These are phyloP conservation scores for Crossocerus cetratus DNA, from an alignment of 2,888 invertebrate genomes.

Conservation along the genomic window DNA sequence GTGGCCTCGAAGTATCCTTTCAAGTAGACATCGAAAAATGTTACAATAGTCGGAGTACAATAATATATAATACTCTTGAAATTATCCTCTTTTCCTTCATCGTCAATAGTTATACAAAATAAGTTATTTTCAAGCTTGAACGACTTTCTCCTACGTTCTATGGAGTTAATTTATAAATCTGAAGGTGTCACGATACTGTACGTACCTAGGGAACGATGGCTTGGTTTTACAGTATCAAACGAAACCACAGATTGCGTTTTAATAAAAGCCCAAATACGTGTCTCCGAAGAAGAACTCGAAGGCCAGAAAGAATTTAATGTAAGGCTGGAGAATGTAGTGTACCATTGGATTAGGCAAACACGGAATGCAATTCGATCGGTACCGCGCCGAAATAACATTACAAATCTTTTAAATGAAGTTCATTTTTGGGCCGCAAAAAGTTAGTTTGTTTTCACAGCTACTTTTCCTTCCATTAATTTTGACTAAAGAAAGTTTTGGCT, in stretches of 20 bases:
- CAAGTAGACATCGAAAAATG: not conserved
- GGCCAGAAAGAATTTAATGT: constrained; percentile 50
- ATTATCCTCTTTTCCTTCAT: constrained; percentile 21
- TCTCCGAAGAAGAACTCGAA: constrained; percentile 10
- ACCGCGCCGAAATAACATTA: constrained; percentile 42
- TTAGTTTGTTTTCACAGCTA: constrained; percentile 57
- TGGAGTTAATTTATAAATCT: constrained; percentile 78
- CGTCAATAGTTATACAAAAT: constrained; percentile 68
- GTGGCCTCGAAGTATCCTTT: constrained; percentile 67
- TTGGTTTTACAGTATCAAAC: constrained; percentile 34
- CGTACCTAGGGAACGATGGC: constrained; percentile 78
- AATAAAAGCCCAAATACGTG: constrained; percentile 10
- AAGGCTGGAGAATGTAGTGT: constrained; percentile 66
- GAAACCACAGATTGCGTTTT: too few relatives aligned
- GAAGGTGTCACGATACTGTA: constrained; percentile 79
- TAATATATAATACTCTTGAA: not conserved
- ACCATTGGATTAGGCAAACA: constrained; percentile 80
- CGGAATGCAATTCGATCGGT: constrained; percentile 76
- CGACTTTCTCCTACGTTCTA: constrained; percentile 78
- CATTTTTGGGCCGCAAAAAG: constrained; percentile 75
- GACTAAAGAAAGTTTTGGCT: constrained; percentile 10
- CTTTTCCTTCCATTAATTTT: not conserved
- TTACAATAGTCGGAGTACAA: too few relatives aligned
- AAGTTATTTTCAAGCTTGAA: constrained; percentile 78
- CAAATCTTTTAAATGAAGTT: constrained; percentile 71